phyloP scores from a whole-genome alignment of 2,888 invertebrate species.

The Drosophila algonquin region DNA sequence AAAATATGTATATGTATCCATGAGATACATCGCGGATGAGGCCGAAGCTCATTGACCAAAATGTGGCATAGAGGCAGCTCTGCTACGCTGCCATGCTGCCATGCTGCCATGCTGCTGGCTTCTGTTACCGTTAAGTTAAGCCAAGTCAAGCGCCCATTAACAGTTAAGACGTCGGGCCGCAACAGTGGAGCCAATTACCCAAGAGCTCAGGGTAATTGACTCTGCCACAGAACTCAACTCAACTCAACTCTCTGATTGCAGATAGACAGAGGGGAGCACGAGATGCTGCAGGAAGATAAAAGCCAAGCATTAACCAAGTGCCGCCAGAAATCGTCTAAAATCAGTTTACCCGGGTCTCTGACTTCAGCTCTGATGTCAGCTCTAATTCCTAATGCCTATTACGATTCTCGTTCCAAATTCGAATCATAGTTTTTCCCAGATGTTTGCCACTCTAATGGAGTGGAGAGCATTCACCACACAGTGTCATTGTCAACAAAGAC shows the following conservation, averaged over 20 bases:
- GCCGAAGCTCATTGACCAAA: slow-evolving; percentile 75
- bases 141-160: slow-evolving; percentile 76
- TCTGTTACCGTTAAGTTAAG: slow-evolving; percentile 74
- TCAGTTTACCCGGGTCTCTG: slow-evolving; percentile 23
- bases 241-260: not conserved
- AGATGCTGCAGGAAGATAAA: slow-evolving; percentile 8
- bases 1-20: slow-evolving; percentile 55
- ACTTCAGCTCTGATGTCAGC: slow-evolving; percentile 1
- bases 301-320: slow-evolving; percentile 18
- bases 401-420: slow-evolving; percentile 17
- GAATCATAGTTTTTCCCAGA: slow-evolving; percentile 6
- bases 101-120: slow-evolving; percentile 11
- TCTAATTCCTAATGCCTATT: slow-evolving; percentile 14
- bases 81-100: not conserved
- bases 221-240: slow-evolving; percentile 8
- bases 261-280: slow-evolving; percentile 5
- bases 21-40: slow-evolving; percentile 36
- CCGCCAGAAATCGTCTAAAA: slow-evolving; percentile 41
- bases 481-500: too few species aligned
- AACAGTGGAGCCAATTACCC: slow-evolving; percentile 70
- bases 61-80: slow-evolving; percentile 27
- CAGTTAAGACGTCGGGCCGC: slow-evolving; percentile 61
- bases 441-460: too few species aligned
- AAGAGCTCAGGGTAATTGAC: slow-evolving; percentile 66
- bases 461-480: too few species aligned